Evolutionary conservation across 2,888 invertebrate species (phyloP).

Genomic region (Drosophila eohydei): DNA sequence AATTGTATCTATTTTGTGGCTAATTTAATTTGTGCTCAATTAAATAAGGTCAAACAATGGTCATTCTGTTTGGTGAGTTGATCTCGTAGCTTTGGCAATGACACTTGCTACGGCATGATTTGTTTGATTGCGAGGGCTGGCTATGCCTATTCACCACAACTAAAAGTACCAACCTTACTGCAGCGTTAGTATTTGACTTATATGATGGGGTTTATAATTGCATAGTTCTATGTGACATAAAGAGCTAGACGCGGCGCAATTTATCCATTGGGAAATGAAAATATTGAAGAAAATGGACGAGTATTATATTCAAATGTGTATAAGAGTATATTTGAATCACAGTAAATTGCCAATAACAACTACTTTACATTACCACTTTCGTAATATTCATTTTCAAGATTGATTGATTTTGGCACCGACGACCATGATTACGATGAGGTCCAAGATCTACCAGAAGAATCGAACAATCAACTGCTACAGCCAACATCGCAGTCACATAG

Average conservation of each 20-base stretch:
- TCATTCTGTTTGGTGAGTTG: constrained; percentile 58
- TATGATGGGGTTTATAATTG: constrained; percentile 20
- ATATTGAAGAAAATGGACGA: background rate
- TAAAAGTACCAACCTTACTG: constrained; percentile 10
- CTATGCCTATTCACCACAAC: constrained; percentile 45
- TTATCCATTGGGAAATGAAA: constrained; percentile 3
- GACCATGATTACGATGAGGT: constrained; percentile 84
- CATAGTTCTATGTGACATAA: background rate
- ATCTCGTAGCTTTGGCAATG: constrained; percentile 68
- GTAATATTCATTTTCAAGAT: constrained; percentile 57
- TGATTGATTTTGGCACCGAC: constrained; percentile 83
- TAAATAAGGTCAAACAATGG: constrained; percentile 79
- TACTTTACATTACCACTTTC: background rate
- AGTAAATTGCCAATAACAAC: background rate
- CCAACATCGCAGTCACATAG: constrained; percentile 50
- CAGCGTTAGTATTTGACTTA: constrained; percentile 7
- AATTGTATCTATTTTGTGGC: constrained; percentile 77
- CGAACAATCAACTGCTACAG: constrained; percentile 69
- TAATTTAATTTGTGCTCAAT: constrained; percentile 81
- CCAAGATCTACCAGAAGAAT: constrained; percentile 79
- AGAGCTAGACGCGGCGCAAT: constrained; percentile 14
- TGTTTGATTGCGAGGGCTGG: constrained; percentile 42
- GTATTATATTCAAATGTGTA: background rate
- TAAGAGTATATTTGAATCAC: background rate
- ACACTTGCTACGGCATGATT: constrained; percentile 58